Conservation (phyloP, 1,140 invertebrate species). For the Lordiphosa collinella region DNA sequence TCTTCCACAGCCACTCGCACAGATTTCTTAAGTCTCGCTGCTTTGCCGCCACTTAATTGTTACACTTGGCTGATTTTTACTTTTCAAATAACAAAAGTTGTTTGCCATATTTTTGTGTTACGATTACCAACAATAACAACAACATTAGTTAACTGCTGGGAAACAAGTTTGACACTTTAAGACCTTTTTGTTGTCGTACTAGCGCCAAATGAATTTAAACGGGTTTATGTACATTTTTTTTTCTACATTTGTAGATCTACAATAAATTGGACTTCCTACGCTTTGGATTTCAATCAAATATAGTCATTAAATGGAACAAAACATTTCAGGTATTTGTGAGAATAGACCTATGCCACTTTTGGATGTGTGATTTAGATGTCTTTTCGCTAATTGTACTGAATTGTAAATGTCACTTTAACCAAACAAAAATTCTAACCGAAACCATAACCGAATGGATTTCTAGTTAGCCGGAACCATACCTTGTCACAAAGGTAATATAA, state of each 20-base stretch:
- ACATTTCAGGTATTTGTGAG: slow-evolving; percentile 16
- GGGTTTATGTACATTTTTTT: slow-evolving; percentile 40
- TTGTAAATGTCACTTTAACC: too few relatives aligned
- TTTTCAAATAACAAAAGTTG: slow-evolving; percentile 74
- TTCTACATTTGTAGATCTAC: slow-evolving; percentile 20
- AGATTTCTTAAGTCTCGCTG: slow-evolving; percentile 61
- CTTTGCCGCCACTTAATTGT: slow-evolving; percentile 71
- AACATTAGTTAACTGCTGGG: slow-evolving; percentile 49
- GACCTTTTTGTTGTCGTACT: slow-evolving; percentile 51
- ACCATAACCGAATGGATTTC: too few relatives aligned
- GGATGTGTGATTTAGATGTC: slow-evolving; percentile 26
- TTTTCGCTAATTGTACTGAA: slow-evolving; percentile 10
- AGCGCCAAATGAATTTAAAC: slow-evolving; percentile 68
- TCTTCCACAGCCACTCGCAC: slow-evolving; percentile 4
- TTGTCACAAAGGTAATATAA: too few relatives aligned
- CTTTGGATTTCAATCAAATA: slow-evolving; percentile 19
- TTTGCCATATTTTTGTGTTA: slow-evolving; percentile 61
- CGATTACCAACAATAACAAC: slow-evolving; percentile 14
- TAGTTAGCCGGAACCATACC: too few relatives aligned
- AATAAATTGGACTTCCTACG: slow-evolving; percentile 40
- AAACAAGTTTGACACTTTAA: slow-evolving; percentile 72
- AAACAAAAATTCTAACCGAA: too few relatives aligned
- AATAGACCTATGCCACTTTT: slow-evolving; percentile 3
- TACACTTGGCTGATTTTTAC: slow-evolving; percentile 76
- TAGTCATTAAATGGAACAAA: slow-evolving; percentile 41